phyloP scores from a whole-genome alignment of 2,113 vertebrate species.

The Megaceryle torquata region DNA sequence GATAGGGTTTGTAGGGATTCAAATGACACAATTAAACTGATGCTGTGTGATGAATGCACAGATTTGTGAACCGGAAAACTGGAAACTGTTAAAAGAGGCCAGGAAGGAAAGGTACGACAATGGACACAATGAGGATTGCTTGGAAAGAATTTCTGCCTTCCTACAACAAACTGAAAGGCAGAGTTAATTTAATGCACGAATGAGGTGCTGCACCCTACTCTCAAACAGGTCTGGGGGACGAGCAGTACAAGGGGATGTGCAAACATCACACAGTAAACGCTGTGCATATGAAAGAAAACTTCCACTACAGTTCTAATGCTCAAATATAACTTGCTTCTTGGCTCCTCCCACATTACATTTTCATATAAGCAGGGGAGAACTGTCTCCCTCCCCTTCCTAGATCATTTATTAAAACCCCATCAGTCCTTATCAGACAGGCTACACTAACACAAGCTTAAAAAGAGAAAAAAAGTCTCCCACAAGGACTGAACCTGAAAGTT shows the following conservation, averaged over 20 bases:
- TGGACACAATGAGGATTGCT: not conserved
- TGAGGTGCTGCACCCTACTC: not conserved
- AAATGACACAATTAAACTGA: not conserved
- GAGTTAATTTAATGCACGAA: not conserved
- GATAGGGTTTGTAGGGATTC: not conserved
- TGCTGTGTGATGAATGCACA: not conserved
- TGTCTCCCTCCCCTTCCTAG: not conserved
- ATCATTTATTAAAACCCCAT: not conserved
- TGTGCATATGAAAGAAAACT: not conserved
- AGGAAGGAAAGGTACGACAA: not conserved
- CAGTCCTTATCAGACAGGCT: not conserved
- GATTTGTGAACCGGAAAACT: not conserved
- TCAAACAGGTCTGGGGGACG: not conserved
- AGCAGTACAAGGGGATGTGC: not conserved
- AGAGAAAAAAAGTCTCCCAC: not conserved
- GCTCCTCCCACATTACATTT: not conserved
- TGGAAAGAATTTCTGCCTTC: not conserved
- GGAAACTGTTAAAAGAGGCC: not conserved
- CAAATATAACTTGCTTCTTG: no score
- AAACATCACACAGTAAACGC: not conserved
- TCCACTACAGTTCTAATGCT: not conserved
- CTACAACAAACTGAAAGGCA: not conserved
- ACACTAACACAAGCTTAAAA: not conserved
- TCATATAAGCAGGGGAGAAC: not conserved
- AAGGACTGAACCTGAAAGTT: not conserved